phyloP scores from a whole-genome alignment of 2,113 vertebrate genomes.

The Mesoclemmys tuberculata region DNA sequence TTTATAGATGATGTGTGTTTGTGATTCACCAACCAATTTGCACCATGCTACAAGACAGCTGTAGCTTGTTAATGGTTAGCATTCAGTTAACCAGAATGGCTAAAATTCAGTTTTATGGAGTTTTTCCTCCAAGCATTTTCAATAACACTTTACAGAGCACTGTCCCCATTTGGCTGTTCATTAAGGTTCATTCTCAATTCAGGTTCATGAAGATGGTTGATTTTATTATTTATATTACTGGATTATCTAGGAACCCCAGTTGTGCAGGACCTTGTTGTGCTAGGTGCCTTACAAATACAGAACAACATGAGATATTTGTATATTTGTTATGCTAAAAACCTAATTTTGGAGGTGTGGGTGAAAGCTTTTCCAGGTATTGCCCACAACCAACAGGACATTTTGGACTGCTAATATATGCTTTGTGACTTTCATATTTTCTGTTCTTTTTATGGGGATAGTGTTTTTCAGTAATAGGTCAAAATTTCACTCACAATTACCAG shows the following conservation, averaged over 20 bases:
- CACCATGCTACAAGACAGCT: background rate
- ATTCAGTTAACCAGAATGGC: background rate
- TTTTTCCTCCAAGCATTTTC: background rate
- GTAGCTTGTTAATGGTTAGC: rapidly evolving
- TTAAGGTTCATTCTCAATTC: background rate
- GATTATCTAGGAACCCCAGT: background rate
- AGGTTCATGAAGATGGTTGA: background rate
- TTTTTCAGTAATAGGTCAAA: background rate
- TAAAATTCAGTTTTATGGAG: background rate
- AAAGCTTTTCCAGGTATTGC: background rate
- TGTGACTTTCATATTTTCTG: background rate
- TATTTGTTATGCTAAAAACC: conserved; percentile 1
- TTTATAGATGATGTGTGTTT: rapidly evolving
- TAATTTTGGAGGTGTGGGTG: background rate
- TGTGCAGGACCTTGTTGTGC: background rate
- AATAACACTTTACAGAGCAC: background rate
- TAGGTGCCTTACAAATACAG: background rate
- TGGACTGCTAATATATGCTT: background rate
- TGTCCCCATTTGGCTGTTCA: background rate
- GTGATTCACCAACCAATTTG: rapidly evolving
- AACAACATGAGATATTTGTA: conserved; percentile 2
- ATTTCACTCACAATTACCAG: background rate
- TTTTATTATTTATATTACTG: background rate
- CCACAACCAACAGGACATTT: background rate
- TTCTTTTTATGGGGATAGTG: background rate